phyloP scores from a whole-genome alignment of 2,888 invertebrate genomes.

The Drosophila algonquin region DNA sequence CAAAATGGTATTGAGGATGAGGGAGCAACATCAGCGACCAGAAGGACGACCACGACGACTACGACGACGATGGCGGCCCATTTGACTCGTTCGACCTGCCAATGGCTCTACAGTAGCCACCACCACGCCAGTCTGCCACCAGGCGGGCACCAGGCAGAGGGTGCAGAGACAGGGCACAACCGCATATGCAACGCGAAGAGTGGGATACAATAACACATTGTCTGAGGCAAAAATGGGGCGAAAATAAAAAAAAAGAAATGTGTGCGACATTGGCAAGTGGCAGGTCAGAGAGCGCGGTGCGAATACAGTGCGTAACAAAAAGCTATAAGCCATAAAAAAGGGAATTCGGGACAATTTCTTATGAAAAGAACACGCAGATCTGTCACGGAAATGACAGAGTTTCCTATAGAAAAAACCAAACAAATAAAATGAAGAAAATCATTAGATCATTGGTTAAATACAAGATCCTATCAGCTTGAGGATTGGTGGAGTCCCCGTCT shows the following conservation, averaged over 20 bases:
- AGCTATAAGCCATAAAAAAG: background rate
- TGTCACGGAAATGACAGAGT: background rate
- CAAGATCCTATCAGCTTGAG: too few species aligned
- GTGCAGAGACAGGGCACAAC: background rate
- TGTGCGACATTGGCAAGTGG: conserved; percentile 35
- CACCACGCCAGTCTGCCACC: conserved; percentile 1
- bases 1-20: conserved; percentile 66
- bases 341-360: background rate
- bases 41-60: conserved; percentile 7
- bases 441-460: background rate
- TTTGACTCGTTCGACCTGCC: conserved; percentile 48
- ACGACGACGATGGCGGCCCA: conserved; percentile 41
- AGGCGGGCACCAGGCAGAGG: background rate
- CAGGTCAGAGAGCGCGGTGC: conserved; percentile 15
- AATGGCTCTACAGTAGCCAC: conserved; percentile 41
- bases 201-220: conserved; percentile 68
- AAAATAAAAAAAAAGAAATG: conserved; percentile 19
- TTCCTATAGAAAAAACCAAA: background rate
- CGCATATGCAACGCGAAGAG: conserved; percentile 27
- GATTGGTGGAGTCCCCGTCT: background rate
- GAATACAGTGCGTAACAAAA: conserved; percentile 27
- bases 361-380: background rate
- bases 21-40: conserved; percentile 58
- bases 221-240: conserved; percentile 44
- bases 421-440: background rate